Base-by-base conservation (phyloP, 37 sponge, comb jelly and placozoan species). In the Axinella damicornis region DNA sequence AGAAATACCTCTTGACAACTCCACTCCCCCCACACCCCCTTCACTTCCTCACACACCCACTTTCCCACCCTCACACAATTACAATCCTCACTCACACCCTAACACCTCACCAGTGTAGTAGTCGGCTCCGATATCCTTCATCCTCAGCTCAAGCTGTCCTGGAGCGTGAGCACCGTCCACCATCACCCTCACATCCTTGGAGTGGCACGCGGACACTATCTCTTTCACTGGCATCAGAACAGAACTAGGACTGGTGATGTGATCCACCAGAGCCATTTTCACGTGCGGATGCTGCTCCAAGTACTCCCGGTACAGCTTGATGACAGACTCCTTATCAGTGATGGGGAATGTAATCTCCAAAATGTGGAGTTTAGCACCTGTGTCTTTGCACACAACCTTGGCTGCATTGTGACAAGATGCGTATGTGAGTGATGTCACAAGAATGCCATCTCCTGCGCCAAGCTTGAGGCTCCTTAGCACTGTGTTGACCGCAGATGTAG, bases 81-180 rank as follows among this genome's bases (percentile, higher is more conserved):
- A n/a, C n/a, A n/a, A n/a, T n/a, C n/a, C n/a, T n/a, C n/a, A n/a
- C n/a, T n/a, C n/a, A n/a, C n/a, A n/a, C n/a, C n/a, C n/a, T n/a
- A n/a, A n/a, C n/a, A n/a, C 46, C 60, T 63, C 22, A 85, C 91
- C 92, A 27, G 85, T 74, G 39, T 77, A 88, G 28, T 72, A 92
- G 41, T 92, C 88, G 16, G 84, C 62, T 18, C 73, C 80, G 18
- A 88, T 15, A 16, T 76, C 78, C 30, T 61, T 46, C 83, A 92
- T 27, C 62, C 89, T 58, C 21, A 92, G 53, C 21, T 64, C 35
- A 24, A 91, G 5, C 31, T 92, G 92, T 21, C 92, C 92, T 1
- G 92, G 92, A 18, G 88, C 76, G 35, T 92, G 92, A 25, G 92
- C 92, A 25, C 84, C 92, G 58, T 92, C 92, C 32, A 92, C 75